These are phyloP conservation scores for Pogonus chalceus DNA, from an alignment of 1,140 invertebrate species.

Conservation along the genomic window DNA sequence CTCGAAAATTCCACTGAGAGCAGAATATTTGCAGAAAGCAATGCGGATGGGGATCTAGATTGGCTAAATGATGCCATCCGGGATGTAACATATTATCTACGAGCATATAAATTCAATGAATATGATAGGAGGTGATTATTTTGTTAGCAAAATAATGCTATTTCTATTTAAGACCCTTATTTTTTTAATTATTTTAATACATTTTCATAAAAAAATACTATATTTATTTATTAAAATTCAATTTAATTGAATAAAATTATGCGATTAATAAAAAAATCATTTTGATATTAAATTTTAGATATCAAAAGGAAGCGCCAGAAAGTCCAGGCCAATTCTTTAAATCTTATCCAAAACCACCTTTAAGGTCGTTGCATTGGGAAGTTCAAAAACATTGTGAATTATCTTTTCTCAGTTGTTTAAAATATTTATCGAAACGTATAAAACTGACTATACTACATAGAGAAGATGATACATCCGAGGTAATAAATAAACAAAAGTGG, in stretches of 20 bases:
- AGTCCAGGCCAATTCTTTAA: constrained; percentile 30
- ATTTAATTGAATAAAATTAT: neutral
- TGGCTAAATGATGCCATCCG: constrained; percentile 30
- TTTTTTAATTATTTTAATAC: too few species aligned
- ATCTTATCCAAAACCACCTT: constrained; percentile 42
- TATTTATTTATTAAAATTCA: too few species aligned
- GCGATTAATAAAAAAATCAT: neutral
- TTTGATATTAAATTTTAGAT: too few species aligned
- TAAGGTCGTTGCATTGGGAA: constrained; percentile 49
- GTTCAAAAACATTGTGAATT: constrained; percentile 44
- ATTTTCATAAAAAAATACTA: too few species aligned
- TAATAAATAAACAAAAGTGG: constrained; percentile 40
- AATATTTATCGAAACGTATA: constrained; percentile 38
- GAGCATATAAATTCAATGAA: constrained; percentile 51
- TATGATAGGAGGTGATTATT: constrained; percentile 49
- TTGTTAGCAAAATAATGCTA: too few species aligned
- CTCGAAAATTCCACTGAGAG: neutral
- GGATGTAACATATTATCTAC: constrained; percentile 49
- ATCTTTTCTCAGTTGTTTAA: constrained; percentile 43
- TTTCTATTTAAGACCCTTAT: too few species aligned
- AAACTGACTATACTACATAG: constrained; percentile 32
- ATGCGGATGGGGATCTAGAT: neutral
- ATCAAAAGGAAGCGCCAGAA: constrained; percentile 25
- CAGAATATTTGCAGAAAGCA: too few species aligned
- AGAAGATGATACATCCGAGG: constrained; percentile 38